Percentiles rank a stretch among this genome's conserved stretches.
These are phyloP conservation scores for Steromphala cineraria DNA, from an alignment of 2,888 invertebrate species.

Conservation along the genomic window DNA sequence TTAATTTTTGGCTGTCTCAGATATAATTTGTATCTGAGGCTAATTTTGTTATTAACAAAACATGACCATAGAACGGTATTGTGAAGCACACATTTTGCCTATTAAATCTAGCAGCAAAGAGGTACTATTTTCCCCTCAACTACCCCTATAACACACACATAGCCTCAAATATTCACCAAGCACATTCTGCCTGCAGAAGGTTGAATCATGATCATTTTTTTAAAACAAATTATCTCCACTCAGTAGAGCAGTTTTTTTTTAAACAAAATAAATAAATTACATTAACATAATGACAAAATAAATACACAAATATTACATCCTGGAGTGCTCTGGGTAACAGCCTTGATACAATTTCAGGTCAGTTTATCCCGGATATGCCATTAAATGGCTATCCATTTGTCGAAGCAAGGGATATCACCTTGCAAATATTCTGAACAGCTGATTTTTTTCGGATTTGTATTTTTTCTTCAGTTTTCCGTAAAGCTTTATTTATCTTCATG, in stretches of 20 bases:
- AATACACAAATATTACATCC: constrained; percentile 17
- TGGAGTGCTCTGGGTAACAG: not conserved
- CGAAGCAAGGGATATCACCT: no score
- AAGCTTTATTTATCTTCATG: not conserved
- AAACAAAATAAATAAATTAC: constrained; percentile 17
- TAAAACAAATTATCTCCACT: not conserved
- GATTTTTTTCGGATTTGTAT: not conserved
- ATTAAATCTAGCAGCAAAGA: no score
- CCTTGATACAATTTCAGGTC: no score
- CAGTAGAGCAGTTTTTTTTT: not conserved
- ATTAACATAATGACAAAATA: constrained; percentile 6
- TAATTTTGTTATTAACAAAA: no score
- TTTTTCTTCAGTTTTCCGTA: not conserved
- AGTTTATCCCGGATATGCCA: not conserved
- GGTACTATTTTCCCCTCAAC: no score
- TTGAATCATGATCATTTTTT: not conserved
- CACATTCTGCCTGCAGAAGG: constrained; percentile 12
- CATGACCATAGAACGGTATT: no score
- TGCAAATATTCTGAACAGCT: no score
- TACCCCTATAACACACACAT: not conserved
- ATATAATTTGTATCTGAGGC: no score
- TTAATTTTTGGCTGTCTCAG: no score
- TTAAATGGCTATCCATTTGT: not conserved
- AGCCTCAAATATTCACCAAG: not conserved
- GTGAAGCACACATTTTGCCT: no score